Evolutionary conservation across 2,888 invertebrate species (phyloP).

Genomic region (Epistrophe grossulariae): DNA sequence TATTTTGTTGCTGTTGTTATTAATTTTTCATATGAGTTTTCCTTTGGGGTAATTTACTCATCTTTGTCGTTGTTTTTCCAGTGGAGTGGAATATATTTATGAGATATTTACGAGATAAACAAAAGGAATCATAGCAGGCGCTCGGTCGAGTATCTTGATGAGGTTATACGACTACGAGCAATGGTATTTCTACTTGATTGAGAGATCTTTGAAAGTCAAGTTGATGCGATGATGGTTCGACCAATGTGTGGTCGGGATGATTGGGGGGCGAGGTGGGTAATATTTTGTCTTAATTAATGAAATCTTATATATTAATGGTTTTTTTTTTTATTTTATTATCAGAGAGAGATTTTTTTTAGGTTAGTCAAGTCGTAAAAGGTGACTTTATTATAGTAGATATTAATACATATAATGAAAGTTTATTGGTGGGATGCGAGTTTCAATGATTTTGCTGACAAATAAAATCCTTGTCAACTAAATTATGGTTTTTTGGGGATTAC

Average conservation of each 20-base stretch:
- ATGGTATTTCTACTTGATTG: slow-evolving; percentile 38
- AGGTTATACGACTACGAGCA: slow-evolving; percentile 48
- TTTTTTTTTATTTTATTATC: neutral
- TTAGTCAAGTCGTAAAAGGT: slow-evolving; percentile 43
- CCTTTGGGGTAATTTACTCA: slow-evolving; percentile 69
- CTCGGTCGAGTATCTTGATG: slow-evolving; percentile 18
- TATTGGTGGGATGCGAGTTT: slow-evolving; percentile 9
- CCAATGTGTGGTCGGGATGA: neutral
- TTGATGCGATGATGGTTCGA: slow-evolving; percentile 16
- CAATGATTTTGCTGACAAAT: slow-evolving; percentile 18
- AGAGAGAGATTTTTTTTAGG: slow-evolving; percentile 22
- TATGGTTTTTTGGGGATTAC: neutral
- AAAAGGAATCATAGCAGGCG: slow-evolving; percentile 24
- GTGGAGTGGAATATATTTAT: slow-evolving; percentile 69
- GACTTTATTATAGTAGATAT: slow-evolving; percentile 12
- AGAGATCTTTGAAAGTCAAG: slow-evolving; percentile 39
- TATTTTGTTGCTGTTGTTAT: slow-evolving; percentile 12
- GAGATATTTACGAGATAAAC: slow-evolving; percentile 56
- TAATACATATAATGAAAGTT: neutral
- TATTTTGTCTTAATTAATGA: slow-evolving; percentile 27
- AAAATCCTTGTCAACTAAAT: neutral
- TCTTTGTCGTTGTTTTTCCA: slow-evolving; percentile 67
- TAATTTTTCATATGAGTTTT: slow-evolving; percentile 37
- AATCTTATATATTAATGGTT: slow-evolving; percentile 25
- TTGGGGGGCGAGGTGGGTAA: neutral